These are phyloP conservation scores for Sturnus vulgaris DNA, from an alignment of 2,113 vertebrate genomes.

Conservation along the genomic window DNA sequence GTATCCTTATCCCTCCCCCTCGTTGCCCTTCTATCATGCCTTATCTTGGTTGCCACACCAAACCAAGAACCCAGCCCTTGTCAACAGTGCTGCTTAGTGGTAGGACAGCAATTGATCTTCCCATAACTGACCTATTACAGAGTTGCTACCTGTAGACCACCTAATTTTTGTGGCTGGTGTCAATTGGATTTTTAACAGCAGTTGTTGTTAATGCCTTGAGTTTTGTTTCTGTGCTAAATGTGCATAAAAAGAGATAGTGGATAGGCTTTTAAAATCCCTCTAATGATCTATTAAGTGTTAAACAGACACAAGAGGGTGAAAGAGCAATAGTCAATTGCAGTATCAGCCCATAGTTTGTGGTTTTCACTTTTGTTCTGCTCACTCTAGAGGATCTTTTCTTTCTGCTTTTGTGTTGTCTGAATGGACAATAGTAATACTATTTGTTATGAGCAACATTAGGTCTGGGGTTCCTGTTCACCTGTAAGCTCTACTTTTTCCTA, in stretches of 20 bases:
- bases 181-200: background rate
- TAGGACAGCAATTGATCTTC: background rate
- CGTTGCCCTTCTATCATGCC: background rate
- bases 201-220: background rate
- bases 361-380: background rate
- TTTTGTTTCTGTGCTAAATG: background rate
- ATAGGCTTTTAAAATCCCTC: background rate
- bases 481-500: background rate
- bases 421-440: background rate
- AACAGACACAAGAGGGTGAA: background rate
- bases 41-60: background rate
- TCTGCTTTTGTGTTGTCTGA: background rate
- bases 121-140: accelerated
- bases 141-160: background rate
- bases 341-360: background rate
- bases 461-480: background rate
- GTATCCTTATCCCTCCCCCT: background rate
- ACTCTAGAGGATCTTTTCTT: background rate
- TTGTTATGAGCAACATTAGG: background rate
- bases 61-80: background rate
- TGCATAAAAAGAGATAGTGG: background rate
- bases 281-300: background rate
- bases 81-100: background rate
- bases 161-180: background rate
- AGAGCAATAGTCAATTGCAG: background rate